These are phyloP conservation scores for Pantherophis guttatus DNA, from an alignment of 2,113 vertebrate genomes.

Conservation along the genomic window DNA sequence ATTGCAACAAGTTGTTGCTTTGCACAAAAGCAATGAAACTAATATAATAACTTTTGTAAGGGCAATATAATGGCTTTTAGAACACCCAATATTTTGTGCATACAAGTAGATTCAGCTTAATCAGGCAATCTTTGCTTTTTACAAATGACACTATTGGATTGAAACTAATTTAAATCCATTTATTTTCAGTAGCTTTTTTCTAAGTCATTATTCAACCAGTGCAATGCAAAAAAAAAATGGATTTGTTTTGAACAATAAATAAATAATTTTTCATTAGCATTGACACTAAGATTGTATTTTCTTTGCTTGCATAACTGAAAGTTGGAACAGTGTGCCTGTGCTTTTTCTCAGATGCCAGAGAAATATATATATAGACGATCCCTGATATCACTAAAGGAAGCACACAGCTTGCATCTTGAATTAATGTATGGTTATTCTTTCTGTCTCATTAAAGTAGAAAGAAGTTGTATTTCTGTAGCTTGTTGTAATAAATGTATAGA, in stretches of 20 bases:
- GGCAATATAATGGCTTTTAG: neutral
- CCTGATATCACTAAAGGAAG: constrained; percentile 5
- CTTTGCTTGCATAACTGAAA: neutral
- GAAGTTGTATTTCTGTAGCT: neutral
- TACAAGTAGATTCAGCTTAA: neutral
- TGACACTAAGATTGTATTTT: neutral
- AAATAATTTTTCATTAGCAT: neutral
- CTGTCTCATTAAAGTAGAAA: constrained; percentile 1
- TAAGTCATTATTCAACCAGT: neutral
- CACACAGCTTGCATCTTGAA: constrained; percentile 13
- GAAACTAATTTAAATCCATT: neutral
- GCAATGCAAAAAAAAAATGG: neutral
- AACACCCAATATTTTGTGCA: neutral
- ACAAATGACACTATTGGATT: neutral
- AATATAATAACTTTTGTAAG: neutral
- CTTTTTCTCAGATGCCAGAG: neutral
- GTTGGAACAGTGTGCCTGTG: neutral
- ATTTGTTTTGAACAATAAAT: neutral
- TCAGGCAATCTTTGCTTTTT: neutral
- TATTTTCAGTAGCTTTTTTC: neutral
- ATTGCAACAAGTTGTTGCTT: neutral
- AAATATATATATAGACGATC: neutral
- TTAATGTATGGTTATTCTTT: constrained; percentile 29
- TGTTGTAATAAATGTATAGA: neutral
- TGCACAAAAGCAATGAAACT: neutral